phyloP scores from a whole-genome alignment of 2,797 vertebrate species.

The Cheirogaleus major region DNA sequence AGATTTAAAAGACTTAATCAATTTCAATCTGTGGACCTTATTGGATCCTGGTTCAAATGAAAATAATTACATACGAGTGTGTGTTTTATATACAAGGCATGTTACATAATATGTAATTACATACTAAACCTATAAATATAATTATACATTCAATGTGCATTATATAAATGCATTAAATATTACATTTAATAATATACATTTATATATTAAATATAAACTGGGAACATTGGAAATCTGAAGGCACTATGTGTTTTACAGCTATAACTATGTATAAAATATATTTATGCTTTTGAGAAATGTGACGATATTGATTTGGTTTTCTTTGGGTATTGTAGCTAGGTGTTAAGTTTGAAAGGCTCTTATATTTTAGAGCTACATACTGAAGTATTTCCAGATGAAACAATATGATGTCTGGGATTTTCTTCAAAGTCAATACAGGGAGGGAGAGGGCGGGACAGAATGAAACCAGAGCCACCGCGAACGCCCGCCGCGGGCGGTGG shows the following conservation, averaged over 20 bases:
- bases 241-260: not conserved
- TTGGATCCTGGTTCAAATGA: not conserved
- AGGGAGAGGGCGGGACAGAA: not conserved
- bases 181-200: not conserved
- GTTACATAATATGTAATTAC: not conserved
- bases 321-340: not conserved
- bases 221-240: not conserved
- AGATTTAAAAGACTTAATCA: not conserved
- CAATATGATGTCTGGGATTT: not conserved
- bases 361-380: not conserved
- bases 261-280: not conserved
- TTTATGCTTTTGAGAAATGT: not conserved
- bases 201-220: not conserved
- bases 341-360: not conserved
- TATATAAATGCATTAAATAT: not conserved
- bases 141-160: not conserved
- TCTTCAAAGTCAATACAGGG: not conserved
- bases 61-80: not conserved
- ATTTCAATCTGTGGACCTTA: not conserved
- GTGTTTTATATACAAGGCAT: no score
- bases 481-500: accelerated
- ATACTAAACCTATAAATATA: not conserved
- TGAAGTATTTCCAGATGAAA: not conserved
- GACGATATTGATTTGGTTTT: not conserved
- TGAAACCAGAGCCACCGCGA: accelerated